Evolutionary conservation across 2,797 vertebrate genomes (phyloP), one percentile per base, ranked within the genome.

Genomic region (Premnoplex brunnescens): DNA sequence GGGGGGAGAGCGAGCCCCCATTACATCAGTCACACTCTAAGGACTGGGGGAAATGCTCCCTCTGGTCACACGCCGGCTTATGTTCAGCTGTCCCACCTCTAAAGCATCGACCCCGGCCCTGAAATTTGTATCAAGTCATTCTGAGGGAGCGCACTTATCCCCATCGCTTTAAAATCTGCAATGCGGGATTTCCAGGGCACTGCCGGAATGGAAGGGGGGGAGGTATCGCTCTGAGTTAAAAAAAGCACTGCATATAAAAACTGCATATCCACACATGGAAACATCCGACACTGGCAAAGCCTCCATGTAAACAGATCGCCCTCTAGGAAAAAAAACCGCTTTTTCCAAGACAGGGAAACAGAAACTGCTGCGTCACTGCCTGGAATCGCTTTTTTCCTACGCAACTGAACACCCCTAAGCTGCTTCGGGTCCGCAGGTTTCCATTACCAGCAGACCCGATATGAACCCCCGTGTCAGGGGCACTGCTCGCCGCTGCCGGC

Each of bases 321-420:
- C 92, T 98, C 98, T 98, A 98, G 90, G 92, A 98, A 98, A 98
- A 97, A 98, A 97, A 89, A 92, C 17, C 8, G 27, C 58, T 94
- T 96, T 95, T 94, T 93, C 92, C 48, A 94, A 97, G 95, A 95
- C 96, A 96, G 49, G 92, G 87, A 98, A 98, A 96, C 83, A 98
- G 97, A 98, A 97, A 98, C 58, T 98, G 96, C 97, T 98, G 98
- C 98, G 98, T 98, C 98, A 98, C 97, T 96, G 96, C 79, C 91
- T 90, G 97, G 96, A 98, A 98, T 98, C 95, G 94, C 98, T 95
- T 75, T 97, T 97, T 97, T 67, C 90, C 96, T 95, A 86, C 56
- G 91, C 91, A 95, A 93, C 81, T 78, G 43, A 92, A 89, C 84
- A 90, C 92, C 96, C 82, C 37, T 28, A 79, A 84, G 83, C 51